Evolutionary conservation across 2,888 invertebrate species (phyloP), one percentile per base, ranked within the genome.

Genomic region (Ametastegia equiseti): DNA sequence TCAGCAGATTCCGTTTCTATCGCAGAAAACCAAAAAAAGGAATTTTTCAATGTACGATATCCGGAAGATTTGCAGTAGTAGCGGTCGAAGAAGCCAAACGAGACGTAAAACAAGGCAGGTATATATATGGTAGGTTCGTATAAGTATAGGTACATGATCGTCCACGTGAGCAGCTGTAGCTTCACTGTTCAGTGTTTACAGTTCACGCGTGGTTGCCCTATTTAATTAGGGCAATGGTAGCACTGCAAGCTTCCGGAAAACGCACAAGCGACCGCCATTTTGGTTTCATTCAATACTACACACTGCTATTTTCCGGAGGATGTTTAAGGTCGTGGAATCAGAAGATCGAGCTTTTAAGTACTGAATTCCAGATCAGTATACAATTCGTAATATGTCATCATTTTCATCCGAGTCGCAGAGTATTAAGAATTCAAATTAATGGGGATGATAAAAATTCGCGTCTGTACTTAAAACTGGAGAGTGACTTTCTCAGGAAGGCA

Each of bases 151-250:
- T 39, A 67, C 5, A 67, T n/a, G n/a, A n/a, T 39, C 39, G 39
- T 36, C 30, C 60, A 42, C 39, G 67, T 36, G 42, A 67, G 71
- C 45, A 23, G n/a, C 13, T n/a, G 19, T 39, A 39, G 11, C n/a
- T 67, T 19, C 67, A 33, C 19, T 39, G 67, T 67, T 39, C 71
- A 47, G 27, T 71, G 71, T 71, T 71, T 71, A 71, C 47, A 71
- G 71, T 71, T 71, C 71, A 71, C 71, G 39, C 71, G 45, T 71
- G 47, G 71, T 47, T 71, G 71, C 71, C 47, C 47, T 47, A 47
- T 71, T 71, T 71, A 71, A 71, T 71, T 71, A 47, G 71, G 67
- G 67, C 67, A 67, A 67, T 67, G 67, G 67, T 39, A 67, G 67
- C 19, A 39, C 36, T 27, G 67, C 67, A 39, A 67, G 80, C 50